These are phyloP conservation scores for Argynnis bischoffii DNA, from an alignment of 2,888 invertebrate genomes.

Conservation along the genomic window DNA sequence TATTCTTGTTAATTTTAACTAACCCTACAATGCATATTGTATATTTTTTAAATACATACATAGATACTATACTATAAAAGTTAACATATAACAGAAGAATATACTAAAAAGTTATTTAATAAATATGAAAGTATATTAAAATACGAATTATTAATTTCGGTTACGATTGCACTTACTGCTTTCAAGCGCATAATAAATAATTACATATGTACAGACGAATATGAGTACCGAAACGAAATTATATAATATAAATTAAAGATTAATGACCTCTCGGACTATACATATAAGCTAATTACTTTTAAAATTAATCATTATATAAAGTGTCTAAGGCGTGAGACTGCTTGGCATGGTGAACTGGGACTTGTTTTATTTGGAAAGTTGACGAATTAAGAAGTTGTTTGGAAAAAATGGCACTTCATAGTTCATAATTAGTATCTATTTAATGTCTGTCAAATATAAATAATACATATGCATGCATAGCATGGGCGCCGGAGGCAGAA, in stretches of 20 bases:
- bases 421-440: neutral
- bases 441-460: neutral
- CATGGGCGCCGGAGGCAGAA: neutral
- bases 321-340: slow-evolving; percentile 56
- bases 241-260: slow-evolving; percentile 33
- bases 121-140: no score
- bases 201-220: slow-evolving; percentile 14
- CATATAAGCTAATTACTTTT: slow-evolving; percentile 38
- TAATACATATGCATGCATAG: neutral
- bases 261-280: slow-evolving; percentile 32
- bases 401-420: neutral
- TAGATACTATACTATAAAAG: no score
- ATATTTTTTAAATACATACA: no score
- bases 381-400: neutral
- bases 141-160: neutral
- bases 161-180: neutral
- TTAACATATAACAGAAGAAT: no score
- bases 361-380: slow-evolving; percentile 2
- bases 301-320: slow-evolving; percentile 48
- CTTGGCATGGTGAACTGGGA: slow-evolving; percentile 46
- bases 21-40: no score
- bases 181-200: slow-evolving; percentile 9
- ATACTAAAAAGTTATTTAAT: no score
- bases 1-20: neutral
- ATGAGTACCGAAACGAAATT: slow-evolving; percentile 20